Percentiles rank a stretch among this genome's conserved stretches.
Evolutionary conservation across 2,797 vertebrate genomes (phyloP).

Genomic region (Lophotriccus pileatus): DNA sequence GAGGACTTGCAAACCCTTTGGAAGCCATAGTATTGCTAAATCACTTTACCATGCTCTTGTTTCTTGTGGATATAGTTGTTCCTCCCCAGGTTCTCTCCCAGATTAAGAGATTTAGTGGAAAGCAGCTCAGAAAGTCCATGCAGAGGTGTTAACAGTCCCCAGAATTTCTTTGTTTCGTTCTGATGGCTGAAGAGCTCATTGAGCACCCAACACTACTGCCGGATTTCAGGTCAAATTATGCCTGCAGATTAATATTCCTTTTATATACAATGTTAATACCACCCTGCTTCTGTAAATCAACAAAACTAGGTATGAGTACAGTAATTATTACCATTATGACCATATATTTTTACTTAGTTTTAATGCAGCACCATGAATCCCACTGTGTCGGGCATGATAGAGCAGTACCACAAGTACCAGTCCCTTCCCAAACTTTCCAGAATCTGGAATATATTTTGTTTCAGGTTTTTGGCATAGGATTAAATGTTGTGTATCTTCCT

Average conservation of each 20-base stretch:
- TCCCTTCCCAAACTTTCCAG: background rate
- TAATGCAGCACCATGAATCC: background rate
- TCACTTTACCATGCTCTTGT: background rate
- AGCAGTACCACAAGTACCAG: background rate
- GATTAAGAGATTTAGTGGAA: background rate
- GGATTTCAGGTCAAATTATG: background rate
- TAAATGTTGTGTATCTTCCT: background rate
- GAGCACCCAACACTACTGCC: background rate
- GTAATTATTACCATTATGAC: background rate
- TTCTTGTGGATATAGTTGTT: background rate
- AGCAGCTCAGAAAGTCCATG: background rate
- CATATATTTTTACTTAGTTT: background rate
- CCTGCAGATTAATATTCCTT: background rate
- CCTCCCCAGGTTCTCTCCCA: background rate
- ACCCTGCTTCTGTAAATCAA: background rate
- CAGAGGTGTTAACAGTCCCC: background rate
- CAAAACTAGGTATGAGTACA: background rate
- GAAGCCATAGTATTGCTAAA: background rate
- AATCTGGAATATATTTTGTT: background rate
- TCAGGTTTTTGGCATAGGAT: background rate
- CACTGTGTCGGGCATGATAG: fast-evolving
- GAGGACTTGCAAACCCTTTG: background rate
- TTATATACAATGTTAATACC: background rate
- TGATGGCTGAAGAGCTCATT: background rate
- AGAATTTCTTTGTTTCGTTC: background rate